Percentiles rank a stretch among this genome's conserved stretches.
phyloP scores from a whole-genome alignment of 2,888 invertebrate genomes.

The Diarsia mendica region DNA sequence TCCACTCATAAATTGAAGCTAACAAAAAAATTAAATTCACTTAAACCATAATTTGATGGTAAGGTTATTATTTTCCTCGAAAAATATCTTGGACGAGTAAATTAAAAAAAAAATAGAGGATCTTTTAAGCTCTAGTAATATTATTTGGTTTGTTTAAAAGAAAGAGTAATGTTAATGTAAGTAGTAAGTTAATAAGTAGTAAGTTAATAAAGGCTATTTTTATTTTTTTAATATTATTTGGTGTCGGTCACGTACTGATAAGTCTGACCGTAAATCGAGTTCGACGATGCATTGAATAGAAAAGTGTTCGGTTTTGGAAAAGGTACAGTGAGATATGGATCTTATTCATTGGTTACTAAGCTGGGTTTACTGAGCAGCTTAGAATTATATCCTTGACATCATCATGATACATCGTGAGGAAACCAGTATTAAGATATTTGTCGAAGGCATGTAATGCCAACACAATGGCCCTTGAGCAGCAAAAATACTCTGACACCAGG shows the following conservation, averaged over 20 bases:
- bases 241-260: slow-evolving; percentile 41
- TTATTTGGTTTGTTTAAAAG: too few species aligned
- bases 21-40: slow-evolving; percentile 36
- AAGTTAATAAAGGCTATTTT: too few species aligned
- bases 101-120: slow-evolving; percentile 37
- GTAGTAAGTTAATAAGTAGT: too few species aligned
- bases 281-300: slow-evolving; percentile 48
- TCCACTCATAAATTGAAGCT: slow-evolving; percentile 19
- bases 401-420: not conserved
- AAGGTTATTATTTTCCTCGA: slow-evolving; percentile 20
- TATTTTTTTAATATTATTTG: slow-evolving; percentile 24
- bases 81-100: slow-evolving; percentile 7
- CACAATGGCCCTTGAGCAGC: too few species aligned
- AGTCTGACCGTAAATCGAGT: slow-evolving; percentile 48
- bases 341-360: slow-evolving; percentile 28
- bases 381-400: slow-evolving; percentile 37
- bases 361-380: not conserved
- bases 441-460: too few species aligned
- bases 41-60: slow-evolving; percentile 23
- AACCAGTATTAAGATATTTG: too few species aligned
- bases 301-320: slow-evolving; percentile 39
- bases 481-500: too few species aligned
- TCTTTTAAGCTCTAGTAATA: slow-evolving; percentile 11
- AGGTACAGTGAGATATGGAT: slow-evolving; percentile 8
- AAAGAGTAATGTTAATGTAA: too few species aligned